phyloP scores from a whole-genome alignment of 2,888 invertebrate species.

The Amiota minor region DNA sequence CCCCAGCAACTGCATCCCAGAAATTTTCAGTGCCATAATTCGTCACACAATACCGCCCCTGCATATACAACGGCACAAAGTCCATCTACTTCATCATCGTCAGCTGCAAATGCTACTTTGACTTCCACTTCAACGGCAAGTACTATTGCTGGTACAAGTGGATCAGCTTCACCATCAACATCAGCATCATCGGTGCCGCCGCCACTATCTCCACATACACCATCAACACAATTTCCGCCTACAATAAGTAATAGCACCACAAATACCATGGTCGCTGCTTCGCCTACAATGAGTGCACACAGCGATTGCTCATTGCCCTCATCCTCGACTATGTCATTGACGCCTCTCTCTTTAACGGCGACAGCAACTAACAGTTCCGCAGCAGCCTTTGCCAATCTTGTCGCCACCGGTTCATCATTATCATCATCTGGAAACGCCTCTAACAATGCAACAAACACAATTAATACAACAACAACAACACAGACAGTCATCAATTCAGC shows the following conservation, averaged over 20 bases:
- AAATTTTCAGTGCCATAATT: slow-evolving; percentile 86
- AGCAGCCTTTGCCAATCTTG: slow-evolving; percentile 62
- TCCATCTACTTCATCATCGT: slow-evolving; percentile 29
- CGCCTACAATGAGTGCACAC: slow-evolving; percentile 69
- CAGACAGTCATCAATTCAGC: slow-evolving; percentile 70
- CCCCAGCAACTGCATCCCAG: slow-evolving; percentile 93
- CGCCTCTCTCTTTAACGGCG: slow-evolving; percentile 68
- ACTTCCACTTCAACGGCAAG: neutral
- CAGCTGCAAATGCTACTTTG: neutral
- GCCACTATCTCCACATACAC: slow-evolving; percentile 68
- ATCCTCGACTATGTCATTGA: slow-evolving; percentile 68
- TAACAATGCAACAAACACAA: slow-evolving; percentile 53
- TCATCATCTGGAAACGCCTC: slow-evolving; percentile 35
- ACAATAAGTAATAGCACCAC: slow-evolving; percentile 58
- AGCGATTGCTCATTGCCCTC: slow-evolving; percentile 70
- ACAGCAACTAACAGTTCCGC: slow-evolving; percentile 62
- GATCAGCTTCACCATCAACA: slow-evolving; percentile 45
- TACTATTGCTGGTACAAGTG: neutral
- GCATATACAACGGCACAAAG: slow-evolving; percentile 12
- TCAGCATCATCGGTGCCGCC: slow-evolving; percentile 57
- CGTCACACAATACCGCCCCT: neutral
- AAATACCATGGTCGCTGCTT: slow-evolving; percentile 60
- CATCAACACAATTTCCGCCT: slow-evolving; percentile 56
- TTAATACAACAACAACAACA: slow-evolving; percentile 53
- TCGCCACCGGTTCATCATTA: slow-evolving; percentile 29